Evolutionary conservation across 2,888 invertebrate genomes (phyloP), one percentile per base, ranked within the genome.

Genomic region (Miltochrista miniata): DNA sequence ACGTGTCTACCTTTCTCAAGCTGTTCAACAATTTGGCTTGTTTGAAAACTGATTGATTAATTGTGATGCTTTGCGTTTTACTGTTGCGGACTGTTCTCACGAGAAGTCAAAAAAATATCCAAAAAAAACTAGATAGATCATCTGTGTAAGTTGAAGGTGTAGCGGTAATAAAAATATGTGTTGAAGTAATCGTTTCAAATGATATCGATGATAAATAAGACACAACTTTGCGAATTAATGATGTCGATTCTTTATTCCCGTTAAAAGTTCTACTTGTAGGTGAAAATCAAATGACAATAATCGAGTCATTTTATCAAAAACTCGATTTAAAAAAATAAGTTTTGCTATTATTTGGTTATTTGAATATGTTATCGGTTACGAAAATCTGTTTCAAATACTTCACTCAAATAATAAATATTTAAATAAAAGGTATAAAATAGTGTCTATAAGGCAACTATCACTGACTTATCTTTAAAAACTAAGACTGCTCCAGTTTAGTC

Each of bases 21-120:
- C 47, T 51, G 18, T 58, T 56, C 46, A 42, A 59, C 51, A 56
- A 51, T 49, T 18, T 10, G 36, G 51, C 57, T 49, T 45, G 46
- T 52, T 46, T 45, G 57, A 58, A 61, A 58, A 54, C 34, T 46
- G 50, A 61, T 49, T 68, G 66, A 68, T 68, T 68, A 68, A 68
- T 68, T 61, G 48, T 41, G 47, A 48, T 50, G 50, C 36, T 40
- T 54, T 66, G 64, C 60, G 64, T 53, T 59, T 63, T 51, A 56
- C 59, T 61, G 58, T 58, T 58, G 44, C 15, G 15, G 29, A 8
- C 31, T 13, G 38, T 34, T 24, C 24, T 48, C 37, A 24, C 1
- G 24, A 37, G 43, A 38, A 11, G 37, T 38, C 2, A 31, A 31
- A 31, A 54, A 56, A 61, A 58, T 52, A 48, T 37, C 33, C 18